A percentile compares a stretch with the other conserved stretches of the same genome.
Conservation (phyloP, 1,140 invertebrate genomes). For the Pogonognathellus flavescens region DNA sequence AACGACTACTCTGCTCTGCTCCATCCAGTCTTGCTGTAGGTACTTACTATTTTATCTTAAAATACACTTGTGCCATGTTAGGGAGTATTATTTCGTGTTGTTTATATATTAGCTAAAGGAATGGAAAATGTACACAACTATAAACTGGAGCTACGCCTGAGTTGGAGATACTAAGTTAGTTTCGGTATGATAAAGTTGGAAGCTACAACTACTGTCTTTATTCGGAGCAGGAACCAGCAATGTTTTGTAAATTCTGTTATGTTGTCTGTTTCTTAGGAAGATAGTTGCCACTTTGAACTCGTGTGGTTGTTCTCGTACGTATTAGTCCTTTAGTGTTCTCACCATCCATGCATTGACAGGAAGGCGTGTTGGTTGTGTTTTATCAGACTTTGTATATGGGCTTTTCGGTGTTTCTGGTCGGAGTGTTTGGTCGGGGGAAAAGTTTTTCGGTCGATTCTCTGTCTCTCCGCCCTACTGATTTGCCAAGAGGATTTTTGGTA, state of each 20-base stretch:
- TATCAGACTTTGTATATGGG: constrained; percentile 51
- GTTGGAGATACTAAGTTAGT: not conserved
- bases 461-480: constrained; percentile 64
- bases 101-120: too few relatives aligned
- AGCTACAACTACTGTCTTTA: constrained; percentile 12
- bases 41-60: too few relatives aligned
- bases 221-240: not conserved
- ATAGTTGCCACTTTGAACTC: not conserved
- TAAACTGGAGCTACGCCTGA: too few relatives aligned
- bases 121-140: too few relatives aligned
- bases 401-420: constrained; percentile 71
- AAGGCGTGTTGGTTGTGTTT: constrained; percentile 56
- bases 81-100: too few relatives aligned
- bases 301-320: not conserved
- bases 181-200: constrained; percentile 19
- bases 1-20: not conserved
- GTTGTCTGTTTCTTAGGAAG: not conserved
- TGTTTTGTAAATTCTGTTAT: not conserved
- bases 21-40: too few relatives aligned
- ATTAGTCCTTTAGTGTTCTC: constrained; percentile 25
- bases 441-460: constrained; percentile 73
- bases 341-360: not conserved
- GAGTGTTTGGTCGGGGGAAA: constrained; percentile 68
- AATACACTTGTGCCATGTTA: too few relatives aligned
- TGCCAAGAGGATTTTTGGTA: constrained; percentile 67